Evolutionary conservation across 2,797 vertebrate genomes (phyloP), one percentile per base, ranked within the genome.

Genomic region (Ctenosaura bakeri): DNA sequence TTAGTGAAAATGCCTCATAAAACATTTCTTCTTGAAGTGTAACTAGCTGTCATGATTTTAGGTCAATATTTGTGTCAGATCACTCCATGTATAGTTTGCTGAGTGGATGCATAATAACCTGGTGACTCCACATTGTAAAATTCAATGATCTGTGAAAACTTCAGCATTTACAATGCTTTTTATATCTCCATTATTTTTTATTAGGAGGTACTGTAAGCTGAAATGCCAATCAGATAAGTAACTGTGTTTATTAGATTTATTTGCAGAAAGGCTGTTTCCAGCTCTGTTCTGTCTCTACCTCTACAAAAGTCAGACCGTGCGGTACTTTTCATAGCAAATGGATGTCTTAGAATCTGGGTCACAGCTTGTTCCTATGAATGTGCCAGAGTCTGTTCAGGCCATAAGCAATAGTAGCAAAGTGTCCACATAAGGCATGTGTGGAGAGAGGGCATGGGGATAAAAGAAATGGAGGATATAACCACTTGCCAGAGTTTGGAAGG

Each of bases 101-200:
- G 2, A 91, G 93, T 96, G 95, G 92, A 94, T 93, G 91, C 91
- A 92, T 95, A 96, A 95, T 95, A 94, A 93, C 86, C 91, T 91
- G 92, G 91, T 93, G 93, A 95, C 94, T 96, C 94, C 94, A 93
- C 93, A 93, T 94, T 94, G 93, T 97, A 96, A 97, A 97, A 96
- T 88, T 94, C 96, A 97, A 96, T 95, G 96, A 93, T 93, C 95
- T 96, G 93, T 96, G 95, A 95, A 94, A 96, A 95, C 92, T 90
- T 92, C 93, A 94, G 89, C 95, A 95, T 96, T 96, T 95, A 94
- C 94, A 93, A 90, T 96, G 95, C 93, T 93, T 96, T 96, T 94
- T 66, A 89, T 87, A 59, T 76, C 73, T 83, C 69, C 46, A 94
- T 96, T 95, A 88, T 91, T 96, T 96, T 96, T 97, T 95, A 96